Evolutionary conservation across 2,797 vertebrate species (phyloP), one percentile per base, ranked within the genome.

Genomic region (Heliangelus exortis): DNA sequence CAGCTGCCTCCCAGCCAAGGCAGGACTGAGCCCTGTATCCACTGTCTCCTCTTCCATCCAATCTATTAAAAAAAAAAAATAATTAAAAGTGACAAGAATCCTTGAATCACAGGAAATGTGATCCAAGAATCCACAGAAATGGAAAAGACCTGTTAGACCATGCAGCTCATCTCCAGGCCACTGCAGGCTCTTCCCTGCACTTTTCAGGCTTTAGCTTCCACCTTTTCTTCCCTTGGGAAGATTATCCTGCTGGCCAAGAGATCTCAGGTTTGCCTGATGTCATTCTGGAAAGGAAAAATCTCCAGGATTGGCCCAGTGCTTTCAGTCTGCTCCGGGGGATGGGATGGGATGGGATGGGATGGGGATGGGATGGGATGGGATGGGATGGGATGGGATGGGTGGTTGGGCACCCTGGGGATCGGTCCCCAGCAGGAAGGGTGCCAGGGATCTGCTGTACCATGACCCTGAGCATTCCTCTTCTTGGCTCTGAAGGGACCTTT

Each of bases 101-200:
- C 78, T 61, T 83, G 92, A 90, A 87, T 95, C 81, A 62, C 84
- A 68, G 95, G 78, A 89, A 36, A 36, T 36, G 34, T 36, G 34
- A 36, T 36, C 34, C 34, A 36, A 36, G 34, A 36, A 36, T 36
- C 34, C 34, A 36, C 34, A 93, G 95, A 54, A 63, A 78, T 87
- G 92, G 92, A 94, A 96, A 95, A 93, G 93, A 85, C 92, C 93
- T 62, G 28, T 95, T 29, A 96, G 96, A 31, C 95, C 96, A 93
- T 69, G 88, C 85, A 7, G 50, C 39, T 57, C 75, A 94, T 75
- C 88, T 96, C 68, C 94, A 87, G 96, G 94, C 93, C 94, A 81
- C 91, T 3, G 68, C 94, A 75, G 87, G 63, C 84, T 9, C 39
- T 66, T 93, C 75, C 66, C 79, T 74, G 77, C 67, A 86, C 82